Base-by-base conservation (phyloP, 1,140 invertebrate genomes). In the Listronotus bonariensis region DNA sequence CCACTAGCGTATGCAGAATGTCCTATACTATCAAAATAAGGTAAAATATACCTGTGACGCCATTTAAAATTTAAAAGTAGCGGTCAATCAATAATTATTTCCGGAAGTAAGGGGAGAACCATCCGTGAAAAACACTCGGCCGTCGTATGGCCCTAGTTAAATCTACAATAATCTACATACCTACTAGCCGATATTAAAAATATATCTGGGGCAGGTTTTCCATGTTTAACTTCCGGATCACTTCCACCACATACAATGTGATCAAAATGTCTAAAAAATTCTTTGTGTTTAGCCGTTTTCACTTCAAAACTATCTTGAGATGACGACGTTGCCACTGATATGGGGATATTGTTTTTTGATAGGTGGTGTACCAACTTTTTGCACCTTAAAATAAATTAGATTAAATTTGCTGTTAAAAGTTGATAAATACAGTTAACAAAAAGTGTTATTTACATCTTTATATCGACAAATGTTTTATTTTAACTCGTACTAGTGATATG, bases 161-260 rank as follows among this genome's bases (percentile, higher is more conserved):
- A n/a, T n/a, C n/a, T n/a, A n/a, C n/a, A n/a, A n/a, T n/a, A 26
- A 26, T 26, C 5, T 26, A 26, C 20, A 26, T 97, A 98, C 68
- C 95, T 82, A 3, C 83, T 80, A 3, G 94, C 92, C 63, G 92
- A 91, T 1, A 95, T 85, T 9, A 95, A 77, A 76, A 97, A 99
- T 74, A 96, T 93, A 79, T 97, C 95, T 0, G 96, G 96, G 65
- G 87, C 86, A 9, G 96, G 96, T 84, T 99, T 98, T 17, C 96
- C 95, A 65, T 86, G 82, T 71, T 89, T 90, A 0, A 98, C 92
- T 67, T 96, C 94, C 8, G 88, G 85, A 81, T 98, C 95, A n/a
- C 88, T 88, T 48, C 91, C 90, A 0, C 91, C 93, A 68, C 90
- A 85, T 0, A 97, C 93, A 72, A 87, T 86, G 75, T 96, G 95